Conservation (phyloP, 2,888 invertebrate species). For the Congeria kusceri region DNA sequence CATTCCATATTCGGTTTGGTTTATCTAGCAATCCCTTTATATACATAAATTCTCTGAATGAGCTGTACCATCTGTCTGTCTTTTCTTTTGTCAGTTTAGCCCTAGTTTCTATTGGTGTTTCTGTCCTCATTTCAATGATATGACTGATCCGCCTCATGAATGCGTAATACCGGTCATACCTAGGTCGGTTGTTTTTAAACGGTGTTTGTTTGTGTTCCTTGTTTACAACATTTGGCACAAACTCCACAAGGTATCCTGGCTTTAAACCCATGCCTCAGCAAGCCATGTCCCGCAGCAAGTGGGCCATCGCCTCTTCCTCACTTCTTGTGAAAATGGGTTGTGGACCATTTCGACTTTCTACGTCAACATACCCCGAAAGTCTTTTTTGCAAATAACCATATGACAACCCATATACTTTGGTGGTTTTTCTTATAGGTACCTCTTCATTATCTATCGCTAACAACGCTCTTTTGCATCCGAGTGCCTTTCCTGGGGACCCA, state of each 20-base stretch:
- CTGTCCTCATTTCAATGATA: constrained; percentile 1
- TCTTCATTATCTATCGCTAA: background rate
- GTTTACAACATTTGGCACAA: constrained; percentile 3
- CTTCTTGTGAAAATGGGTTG: background rate
- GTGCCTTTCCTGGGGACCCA: background rate
- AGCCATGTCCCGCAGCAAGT: constrained; percentile 13
- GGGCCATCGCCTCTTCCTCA: constrained; percentile 11
- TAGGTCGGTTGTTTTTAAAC: constrained; percentile 19
- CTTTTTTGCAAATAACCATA: constrained; percentile 16
- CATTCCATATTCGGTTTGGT: constrained; percentile 20
- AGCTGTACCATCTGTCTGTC: constrained; percentile 10
- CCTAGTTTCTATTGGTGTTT: constrained; percentile 14
- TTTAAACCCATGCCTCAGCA: constrained; percentile 15
- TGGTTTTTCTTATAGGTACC: background rate
- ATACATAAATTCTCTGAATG: background rate
- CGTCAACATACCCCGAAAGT: background rate
- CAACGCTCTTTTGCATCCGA: background rate
- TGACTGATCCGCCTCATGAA: constrained; percentile 7
- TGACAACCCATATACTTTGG: background rate
- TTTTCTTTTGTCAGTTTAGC: constrained; percentile 9
- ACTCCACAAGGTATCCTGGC: constrained; percentile 10
- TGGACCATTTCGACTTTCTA: constrained; percentile 8
- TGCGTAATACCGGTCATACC: constrained; percentile 4
- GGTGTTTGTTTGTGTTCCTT: constrained; percentile 18
- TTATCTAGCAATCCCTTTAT: constrained; percentile 8